A percentile compares a stretch with the other conserved stretches of the same genome.
These are phyloP conservation scores for Choreutis nemorana DNA, from an alignment of 2,888 invertebrate species.

Conservation along the genomic window DNA sequence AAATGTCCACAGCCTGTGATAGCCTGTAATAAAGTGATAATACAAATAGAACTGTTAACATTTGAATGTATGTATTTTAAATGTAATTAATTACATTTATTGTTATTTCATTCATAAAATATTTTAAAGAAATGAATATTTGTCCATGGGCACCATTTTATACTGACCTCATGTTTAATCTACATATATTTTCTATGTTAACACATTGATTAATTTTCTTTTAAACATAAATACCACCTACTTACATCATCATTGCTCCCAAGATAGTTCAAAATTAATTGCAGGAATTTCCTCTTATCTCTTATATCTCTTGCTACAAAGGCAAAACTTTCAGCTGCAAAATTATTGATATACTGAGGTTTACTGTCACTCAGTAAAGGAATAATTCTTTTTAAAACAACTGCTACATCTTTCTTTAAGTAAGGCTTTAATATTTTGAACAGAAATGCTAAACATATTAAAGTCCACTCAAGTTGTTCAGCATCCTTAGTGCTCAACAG, in stretches of 20 bases:
- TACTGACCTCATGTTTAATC: too few species aligned
- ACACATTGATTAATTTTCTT: too few species aligned
- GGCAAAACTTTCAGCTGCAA: slow-evolving; percentile 96
- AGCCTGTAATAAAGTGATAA: slow-evolving; percentile 68
- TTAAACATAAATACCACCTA: too few species aligned
- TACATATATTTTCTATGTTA: too few species aligned
- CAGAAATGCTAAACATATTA: slow-evolving; percentile 86
- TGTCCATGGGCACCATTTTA: too few species aligned
- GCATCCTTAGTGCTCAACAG: slow-evolving; percentile 79
- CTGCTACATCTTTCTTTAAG: slow-evolving; percentile 79
- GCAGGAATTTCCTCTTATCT: slow-evolving; percentile 78
- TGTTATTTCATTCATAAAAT: neutral
- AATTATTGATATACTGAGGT: slow-evolving; percentile 86
- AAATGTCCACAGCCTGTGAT: slow-evolving; percentile 84
- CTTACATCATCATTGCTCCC: slow-evolving; percentile 73
- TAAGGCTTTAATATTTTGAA: slow-evolving; percentile 90
- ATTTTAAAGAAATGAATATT: too few species aligned
- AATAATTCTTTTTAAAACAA: slow-evolving; percentile 74
- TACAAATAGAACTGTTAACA: slow-evolving; percentile 6
- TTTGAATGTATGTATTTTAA: neutral
- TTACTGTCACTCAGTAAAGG: slow-evolving; percentile 80
- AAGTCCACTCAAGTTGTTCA: slow-evolving; percentile 86
- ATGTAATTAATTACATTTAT: neutral
- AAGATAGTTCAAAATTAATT: slow-evolving; percentile 72
- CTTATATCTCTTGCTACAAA: slow-evolving; percentile 91